A percentile compares a stretch with the other conserved stretches of the same genome.
These are phyloP conservation scores for Cathartes aura DNA, from an alignment of 2,113 vertebrate species.

Conservation along the genomic window DNA sequence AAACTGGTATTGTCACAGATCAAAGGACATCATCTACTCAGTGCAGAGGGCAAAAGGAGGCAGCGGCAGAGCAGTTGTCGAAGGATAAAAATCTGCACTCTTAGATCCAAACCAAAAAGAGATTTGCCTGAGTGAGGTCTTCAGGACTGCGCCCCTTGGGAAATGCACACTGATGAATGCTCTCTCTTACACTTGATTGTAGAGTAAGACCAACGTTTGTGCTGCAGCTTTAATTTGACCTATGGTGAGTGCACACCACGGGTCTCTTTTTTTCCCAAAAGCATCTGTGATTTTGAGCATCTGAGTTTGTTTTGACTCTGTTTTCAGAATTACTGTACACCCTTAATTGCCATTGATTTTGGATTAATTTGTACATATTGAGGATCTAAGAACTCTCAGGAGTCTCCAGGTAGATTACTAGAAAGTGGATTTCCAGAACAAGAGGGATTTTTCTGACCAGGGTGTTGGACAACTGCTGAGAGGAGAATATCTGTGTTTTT, in stretches of 20 bases:
- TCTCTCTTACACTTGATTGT: neutral
- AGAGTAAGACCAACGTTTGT: neutral
- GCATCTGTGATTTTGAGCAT: neutral
- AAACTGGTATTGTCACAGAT: neutral
- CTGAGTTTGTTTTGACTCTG: neutral
- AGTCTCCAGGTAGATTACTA: neutral
- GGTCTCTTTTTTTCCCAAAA: neutral
- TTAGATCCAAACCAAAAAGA: neutral
- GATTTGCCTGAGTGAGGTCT: neutral
- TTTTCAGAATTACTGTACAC: neutral
- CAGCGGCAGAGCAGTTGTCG: neutral
- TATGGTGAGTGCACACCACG: accelerated
- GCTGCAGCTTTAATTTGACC: neutral
- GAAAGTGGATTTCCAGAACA: neutral
- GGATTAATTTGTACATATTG: neutral
- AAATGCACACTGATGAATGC: neutral
- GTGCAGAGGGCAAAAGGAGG: neutral
- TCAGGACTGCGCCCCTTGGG: neutral
- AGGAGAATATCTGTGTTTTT: neutral
- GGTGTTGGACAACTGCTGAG: neutral
- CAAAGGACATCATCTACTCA: neutral
- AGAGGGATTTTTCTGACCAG: neutral
- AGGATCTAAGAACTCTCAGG: neutral
- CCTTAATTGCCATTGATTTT: neutral
- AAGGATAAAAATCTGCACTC: neutral